Evolutionary conservation across 2,888 invertebrate species (phyloP).

Genomic region (Phyllotreta cruciferae): DNA sequence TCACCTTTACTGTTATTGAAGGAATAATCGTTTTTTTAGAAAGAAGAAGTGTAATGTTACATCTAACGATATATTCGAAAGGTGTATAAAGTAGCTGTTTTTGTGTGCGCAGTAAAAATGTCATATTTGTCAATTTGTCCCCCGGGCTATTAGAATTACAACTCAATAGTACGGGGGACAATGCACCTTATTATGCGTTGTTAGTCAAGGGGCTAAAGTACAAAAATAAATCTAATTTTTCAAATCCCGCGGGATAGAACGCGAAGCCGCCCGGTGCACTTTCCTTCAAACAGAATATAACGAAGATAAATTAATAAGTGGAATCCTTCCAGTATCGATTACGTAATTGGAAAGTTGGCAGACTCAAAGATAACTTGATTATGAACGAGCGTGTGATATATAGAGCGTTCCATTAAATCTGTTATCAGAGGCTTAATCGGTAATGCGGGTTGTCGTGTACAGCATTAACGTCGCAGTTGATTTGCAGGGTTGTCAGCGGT

Average conservation of each 20-base stretch:
- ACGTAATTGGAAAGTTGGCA: conserved; percentile 58
- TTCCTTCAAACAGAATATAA: conserved; percentile 25
- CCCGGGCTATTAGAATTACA: too few relatives aligned
- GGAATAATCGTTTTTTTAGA: conserved; percentile 5
- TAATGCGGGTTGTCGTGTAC: conserved; percentile 60
- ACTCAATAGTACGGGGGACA: too few relatives aligned
- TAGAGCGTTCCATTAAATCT: conserved; percentile 59
- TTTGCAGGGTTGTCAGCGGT: conserved; percentile 54
- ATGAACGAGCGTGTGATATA: conserved; percentile 56
- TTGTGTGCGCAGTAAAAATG: too few relatives aligned
- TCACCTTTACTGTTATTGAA: conserved; percentile 19
- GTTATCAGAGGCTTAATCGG: conserved; percentile 59
- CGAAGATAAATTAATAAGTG: conserved; percentile 37
- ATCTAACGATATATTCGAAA: background rate
- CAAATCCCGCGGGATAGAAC: too few relatives aligned
- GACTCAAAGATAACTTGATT: conserved; percentile 56
- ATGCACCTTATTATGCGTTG: too few relatives aligned
- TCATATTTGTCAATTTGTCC: too few relatives aligned
- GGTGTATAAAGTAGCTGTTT: too few relatives aligned
- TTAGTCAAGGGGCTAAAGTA: too few relatives aligned
- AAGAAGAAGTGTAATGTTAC: conserved; percentile 1
- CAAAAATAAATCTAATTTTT: too few relatives aligned
- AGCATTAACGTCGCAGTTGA: conserved; percentile 59
- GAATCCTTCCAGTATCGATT: conserved; percentile 47
- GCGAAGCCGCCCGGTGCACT: background rate